Evolutionary conservation across 2,113 vertebrate species (phyloP), one percentile per base, ranked within the genome.

Genomic region (Tragulus kanchil): DNA sequence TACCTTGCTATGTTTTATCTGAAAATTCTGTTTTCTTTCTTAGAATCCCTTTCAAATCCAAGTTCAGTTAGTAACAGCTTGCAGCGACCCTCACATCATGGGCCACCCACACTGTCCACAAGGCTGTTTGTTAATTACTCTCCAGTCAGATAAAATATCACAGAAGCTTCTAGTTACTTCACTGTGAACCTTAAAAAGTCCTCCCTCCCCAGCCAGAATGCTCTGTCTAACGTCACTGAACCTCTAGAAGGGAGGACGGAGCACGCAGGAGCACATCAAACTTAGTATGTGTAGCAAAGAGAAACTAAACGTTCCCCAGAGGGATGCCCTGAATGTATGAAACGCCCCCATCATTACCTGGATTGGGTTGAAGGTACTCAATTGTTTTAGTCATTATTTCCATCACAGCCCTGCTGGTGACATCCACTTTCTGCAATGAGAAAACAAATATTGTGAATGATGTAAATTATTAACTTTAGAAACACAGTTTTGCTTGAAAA

Each of bases 341-440:
- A 52, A 75, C 14, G 15, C 45, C 75, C 48, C 15, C 69, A 36
- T 36, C 36, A 36, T 98, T 99, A 99, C 99, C 99, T 99, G 99
- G 99, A 97, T 99, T 99, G 16, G 99, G 99, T 98, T 99, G 99
- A 98, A 99, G 99, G 97, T 99, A 99, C 96, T 99, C 99, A 61
- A 99, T 99, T 26, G 99, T 99, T 98, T 99, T 99, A 83, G 99
- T 99, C 98, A 99, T 99, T 98, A 99, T 99, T 98, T 99, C 99
- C 98, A 99, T 67, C 97, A 99, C 99, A 12, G 99, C 99, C 96
- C 99, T 99, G 98, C 99, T 98, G 88, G 99, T 99, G 97, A 98
- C 98, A 97, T 99, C 99, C 98, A 99, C 99, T 98, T 99, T 99
- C 99, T 99, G 98, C 92, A 98, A 96, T 94, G 77, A 97, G 83